Base-by-base conservation (phyloP, 2,113 vertebrate genomes). In the Ammodytes dubius region DNA sequence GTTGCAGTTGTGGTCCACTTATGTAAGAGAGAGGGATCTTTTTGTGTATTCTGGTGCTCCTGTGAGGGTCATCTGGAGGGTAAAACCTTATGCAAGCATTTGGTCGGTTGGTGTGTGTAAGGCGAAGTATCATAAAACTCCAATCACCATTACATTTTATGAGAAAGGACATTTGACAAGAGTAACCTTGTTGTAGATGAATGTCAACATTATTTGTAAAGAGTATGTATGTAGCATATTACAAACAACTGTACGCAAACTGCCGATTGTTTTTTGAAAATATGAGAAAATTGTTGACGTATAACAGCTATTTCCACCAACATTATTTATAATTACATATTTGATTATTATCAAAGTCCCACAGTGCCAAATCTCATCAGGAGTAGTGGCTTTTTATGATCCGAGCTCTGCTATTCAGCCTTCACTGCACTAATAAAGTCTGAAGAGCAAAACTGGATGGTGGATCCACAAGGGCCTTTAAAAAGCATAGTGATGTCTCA, bases 21-120 rank as follows among this genome's bases (percentile, higher is more conserved):
- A 54, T 19, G 61, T 17, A 49, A 61, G 4, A 4, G 42, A 39
- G 45, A 49, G 58, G 2, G 35, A 83, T 68, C 54, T 75, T n/a
- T 79, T 77, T 73, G 68, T 59, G 42, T 46, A 61, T 79, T 61
- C 54, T 7, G 58, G 37, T 17, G 27, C 27, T 27, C 37, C 13
- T 45, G n/a, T 46, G 27, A 49, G 42, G 77, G 74, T 81, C 70
- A 53, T 52, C 17, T 64, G 52, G 27, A 82, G 88, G 84, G 47
- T 57, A 52, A 67, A 58, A 49, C 37, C 19, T 3, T 47, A 11
- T 42, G 14, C 14, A 35, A 19, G 49, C 77, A 27, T 81, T 70
- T 47, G 7, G 47, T 12, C 67, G 50, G 83, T 68, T 65, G 70
- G n/a, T 70, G 45, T 74, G 58, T 73, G 72, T 59, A 27, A 79